Evolutionary conservation across 2,113 vertebrate genomes (phyloP).

Genomic region (Mormyrus iriodes): DNA sequence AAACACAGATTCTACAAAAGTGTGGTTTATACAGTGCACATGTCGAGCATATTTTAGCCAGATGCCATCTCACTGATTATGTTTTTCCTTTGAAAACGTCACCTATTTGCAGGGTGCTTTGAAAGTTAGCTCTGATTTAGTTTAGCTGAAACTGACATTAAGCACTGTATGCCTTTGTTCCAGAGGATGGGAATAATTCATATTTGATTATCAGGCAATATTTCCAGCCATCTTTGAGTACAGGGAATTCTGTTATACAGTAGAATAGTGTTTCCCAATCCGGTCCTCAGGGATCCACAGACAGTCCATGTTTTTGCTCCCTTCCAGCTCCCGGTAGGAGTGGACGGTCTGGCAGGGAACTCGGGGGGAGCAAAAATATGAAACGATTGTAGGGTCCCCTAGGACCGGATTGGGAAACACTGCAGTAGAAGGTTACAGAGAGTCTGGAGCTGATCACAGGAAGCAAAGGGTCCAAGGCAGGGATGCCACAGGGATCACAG

Average conservation of each 20-base stretch:
- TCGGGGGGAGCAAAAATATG: not conserved
- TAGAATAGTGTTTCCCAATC: not conserved
- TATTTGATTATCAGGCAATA: not conserved
- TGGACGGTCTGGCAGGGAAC: not conserved
- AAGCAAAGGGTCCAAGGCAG: not conserved
- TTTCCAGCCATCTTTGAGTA: not conserved
- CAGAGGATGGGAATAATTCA: not conserved
- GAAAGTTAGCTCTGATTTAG: not conserved
- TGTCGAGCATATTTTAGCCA: not conserved
- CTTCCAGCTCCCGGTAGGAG: not conserved
- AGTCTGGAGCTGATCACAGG: not conserved
- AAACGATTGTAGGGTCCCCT: not conserved
- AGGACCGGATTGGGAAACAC: not conserved
- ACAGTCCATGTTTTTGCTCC: not conserved
- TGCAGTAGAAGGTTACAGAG: not conserved
- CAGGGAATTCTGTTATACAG: not conserved
- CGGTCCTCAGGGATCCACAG: not conserved
- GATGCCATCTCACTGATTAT: not conserved
- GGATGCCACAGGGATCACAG: not conserved
- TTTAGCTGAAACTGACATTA: not conserved
- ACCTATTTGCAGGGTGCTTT: not conserved
- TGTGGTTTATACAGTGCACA: not conserved
- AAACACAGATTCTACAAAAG: not conserved
- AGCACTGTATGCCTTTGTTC: not conserved
- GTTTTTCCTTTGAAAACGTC: not conserved